Base-by-base conservation (phyloP, 30 jellyfish, hydroid and myxozoan species). In the Rhopilema esculentum region DNA sequence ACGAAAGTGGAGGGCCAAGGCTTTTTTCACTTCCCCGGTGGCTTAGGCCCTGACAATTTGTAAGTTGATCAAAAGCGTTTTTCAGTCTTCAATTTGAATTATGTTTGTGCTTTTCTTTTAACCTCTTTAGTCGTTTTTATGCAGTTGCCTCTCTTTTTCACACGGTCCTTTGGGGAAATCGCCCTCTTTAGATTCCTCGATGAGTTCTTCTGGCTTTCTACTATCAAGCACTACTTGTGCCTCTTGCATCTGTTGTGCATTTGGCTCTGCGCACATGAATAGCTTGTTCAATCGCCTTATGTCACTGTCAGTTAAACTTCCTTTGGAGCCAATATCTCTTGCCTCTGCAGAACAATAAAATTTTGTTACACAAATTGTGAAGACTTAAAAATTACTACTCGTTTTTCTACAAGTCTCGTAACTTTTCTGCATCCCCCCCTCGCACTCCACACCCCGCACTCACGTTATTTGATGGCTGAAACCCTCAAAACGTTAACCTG, bases 261-360 rank as follows among this genome's bases (percentile, higher is more conserved):
- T 24, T 63, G 72, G 72, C 72, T 19, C 26, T 2, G 26, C 8
- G 17, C 72, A 63, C 29, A 19, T 63, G 29, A 63, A 63, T 63
- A 63, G 29, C 29, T 63, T 63, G 29, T 63, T 63, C 26, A 63
- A 24, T 7, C 72, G 72, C 72, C 72, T 63, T 7, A 63, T 63
- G 29, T 63, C 72, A 18, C 72, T 63, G 72, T 63, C 29, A 2
- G 72, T 63, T 24, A 63, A 63, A 18, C 72, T 63, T 63, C 72
- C 72, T 63, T 63, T 63, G 26, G 72, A 63, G 6, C 72, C 72
- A 63, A 63, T 63, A 19, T 24, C 72, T n/a, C 72, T 63, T 18
- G 29, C 72, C 6, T 7, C 57, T 40, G 12, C 57, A 40, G 12
- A n/a, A n/a, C n/a, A n/a, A n/a, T n/a, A n/a, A n/a, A n/a, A n/a